Evolutionary conservation across 2,888 invertebrate genomes (phyloP), one percentile per base, ranked within the genome.

Genomic region (Eurytoma californica): DNA sequence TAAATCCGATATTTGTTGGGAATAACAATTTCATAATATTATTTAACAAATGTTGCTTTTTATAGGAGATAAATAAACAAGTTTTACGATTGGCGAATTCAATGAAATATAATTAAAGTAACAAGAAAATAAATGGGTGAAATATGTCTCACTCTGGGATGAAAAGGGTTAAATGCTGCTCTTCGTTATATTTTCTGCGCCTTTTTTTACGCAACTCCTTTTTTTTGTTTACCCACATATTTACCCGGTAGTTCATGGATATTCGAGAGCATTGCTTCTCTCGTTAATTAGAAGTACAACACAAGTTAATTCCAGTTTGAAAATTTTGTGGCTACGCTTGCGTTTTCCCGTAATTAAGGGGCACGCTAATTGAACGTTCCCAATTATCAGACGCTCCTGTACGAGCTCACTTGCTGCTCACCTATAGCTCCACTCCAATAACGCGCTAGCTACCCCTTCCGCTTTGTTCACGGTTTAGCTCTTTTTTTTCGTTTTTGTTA

Each of bases 311-410:
- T 87, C 86, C 86, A 85, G 85, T 85, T 86, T 83, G 86, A 87
- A 85, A 86, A 86, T 86, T 69, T 84, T 80, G 83, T 82, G 80
- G 73, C 83, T 83, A 79, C 82, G 83, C 82, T 84, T 18, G 84
- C 81, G 84, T 85, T 86, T 84, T 82, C 83, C 84, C 80, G 83
- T 86, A 87, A 88, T 88, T 87, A 87, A 88, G 84, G 55, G 39
- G 84, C 83, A 84, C 86, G 85, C 84, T 88, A 88, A 88, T 88
- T 87, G 87, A 87, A 87, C 86, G 85, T 83, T 86, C 85, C 86
- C 88, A 88, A 87, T 88, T 87, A 88, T 88, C 86, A 65, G 55
- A 14, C 60, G 66, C 14, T 18, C 47, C 55, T 70, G 39, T n/a
- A 18, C 47, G 13, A 12, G 66, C 47, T 49, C 65, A 3, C 24